These are phyloP conservation scores for Mormyrops attenuatus DNA, from an alignment of 2,797 vertebrate species.

Conservation along the genomic window DNA sequence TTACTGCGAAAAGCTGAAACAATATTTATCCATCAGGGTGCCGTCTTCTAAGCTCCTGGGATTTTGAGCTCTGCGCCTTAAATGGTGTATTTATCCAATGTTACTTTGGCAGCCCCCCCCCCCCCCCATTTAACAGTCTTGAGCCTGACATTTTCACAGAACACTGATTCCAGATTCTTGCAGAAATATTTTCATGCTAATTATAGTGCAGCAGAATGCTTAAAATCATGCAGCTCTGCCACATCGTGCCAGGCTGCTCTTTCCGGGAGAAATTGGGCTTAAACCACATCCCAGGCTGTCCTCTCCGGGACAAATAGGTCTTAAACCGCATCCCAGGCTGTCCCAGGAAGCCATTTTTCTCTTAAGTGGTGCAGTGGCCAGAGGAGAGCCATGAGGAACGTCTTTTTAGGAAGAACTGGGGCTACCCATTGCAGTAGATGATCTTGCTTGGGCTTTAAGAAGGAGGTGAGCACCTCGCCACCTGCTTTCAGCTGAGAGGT, in stretches of 20 bases:
- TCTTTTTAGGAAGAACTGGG: neutral
- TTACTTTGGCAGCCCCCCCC: conserved; percentile 25
- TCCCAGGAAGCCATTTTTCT: conserved; percentile 23
- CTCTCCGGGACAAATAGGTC: conserved; percentile 23
- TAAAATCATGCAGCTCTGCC: neutral
- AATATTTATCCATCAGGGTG: conserved; percentile 45
- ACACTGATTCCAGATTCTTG: conserved; percentile 23
- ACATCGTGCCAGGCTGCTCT: neutral
- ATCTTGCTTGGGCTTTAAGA: neutral
- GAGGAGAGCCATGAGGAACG: neutral
- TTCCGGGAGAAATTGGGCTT: conserved; percentile 23
- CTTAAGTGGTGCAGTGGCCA: neutral
- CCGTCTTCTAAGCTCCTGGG: conserved; percentile 22
- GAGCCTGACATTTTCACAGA: conserved; percentile 23
- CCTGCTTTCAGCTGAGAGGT: neutral
- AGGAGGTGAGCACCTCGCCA: neutral
- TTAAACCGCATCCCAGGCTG: neutral
- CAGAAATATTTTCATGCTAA: conserved; percentile 33
- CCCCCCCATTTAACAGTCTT: conserved; percentile 9
- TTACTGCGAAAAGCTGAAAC: conserved; percentile 43
- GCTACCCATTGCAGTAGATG: neutral
- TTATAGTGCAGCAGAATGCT: conserved; percentile 29
- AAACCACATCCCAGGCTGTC: conserved; percentile 1
- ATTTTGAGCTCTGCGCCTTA: conserved; percentile 26
- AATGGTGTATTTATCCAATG: conserved; percentile 26